Evolutionary conservation across 2,797 vertebrate species (phyloP), one percentile per base, ranked within the genome.

Genomic region (Sciurus vulgaris): DNA sequence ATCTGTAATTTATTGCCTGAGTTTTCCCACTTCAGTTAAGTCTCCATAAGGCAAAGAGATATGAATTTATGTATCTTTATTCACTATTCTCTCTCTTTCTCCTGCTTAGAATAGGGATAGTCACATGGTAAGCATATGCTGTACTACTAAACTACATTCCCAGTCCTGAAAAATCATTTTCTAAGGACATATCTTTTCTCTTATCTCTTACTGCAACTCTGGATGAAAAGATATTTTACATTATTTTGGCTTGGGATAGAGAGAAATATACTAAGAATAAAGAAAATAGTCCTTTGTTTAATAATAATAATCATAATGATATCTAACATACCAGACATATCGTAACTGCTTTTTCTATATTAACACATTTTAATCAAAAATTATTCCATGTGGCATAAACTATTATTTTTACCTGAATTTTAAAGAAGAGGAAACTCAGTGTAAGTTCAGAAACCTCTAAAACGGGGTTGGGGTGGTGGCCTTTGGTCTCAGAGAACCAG

Each of bases 211-310:
- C 15, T 76, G 24, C 5, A 85, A 87, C 9, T 86, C 22, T 69
- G 65, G 4, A 54, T 35, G 38, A 38, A 67, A 63, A 91, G 82
- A 49, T 92, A 47, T 41, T 54, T 77, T 74, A n/a, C 51, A 69
- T 65, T 11, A 30, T 93, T 93, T 70, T 47, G 38, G 1, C 65
- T 70, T 20, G 15, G 17, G 20, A 61, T 51, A 7, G 35, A 79
- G 41, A 87, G 20, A 69, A 81, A 90, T 67, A 9, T 76, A 65
- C 26, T n/a, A 78, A 77, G 94, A 92, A 30, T 54, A 82, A 5
- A 49, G 94, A 78, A 30, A 47, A n/a, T 0, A 38, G 17, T 33
- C 33, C 2, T 95, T 86, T 4, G 24, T 20, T 85, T 89, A 72
- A 61, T 69, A 87, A 92, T 79, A 59, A 78, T 49, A 59, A 41